Base-by-base conservation (phyloP, 2,888 invertebrate genomes). In the Drosophila siamana region DNA sequence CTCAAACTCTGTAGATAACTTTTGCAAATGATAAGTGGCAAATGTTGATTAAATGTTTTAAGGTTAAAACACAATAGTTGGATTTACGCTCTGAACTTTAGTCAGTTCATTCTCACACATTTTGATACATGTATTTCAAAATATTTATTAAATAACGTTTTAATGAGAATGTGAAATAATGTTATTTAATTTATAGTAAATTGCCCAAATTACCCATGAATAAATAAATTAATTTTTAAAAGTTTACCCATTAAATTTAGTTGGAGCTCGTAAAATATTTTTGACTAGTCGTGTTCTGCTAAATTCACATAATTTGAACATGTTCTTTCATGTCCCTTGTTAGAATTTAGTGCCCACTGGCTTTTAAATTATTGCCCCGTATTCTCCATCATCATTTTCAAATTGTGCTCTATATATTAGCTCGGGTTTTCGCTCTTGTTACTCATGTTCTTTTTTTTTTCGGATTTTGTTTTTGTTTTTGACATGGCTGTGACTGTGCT, bases 401-500 rank as follows among this genome's bases (percentile, higher is more conserved):
- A 38, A 43, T 26, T 50, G 48, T 69, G 59, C 52, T 38, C 65
- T 56, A 33, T 16, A 15, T 43, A 44, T 59, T 56, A 36, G 19
- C 9, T 28, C 54, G 15, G 11, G 54, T 30, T 33, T 15, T 52
- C 16, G 24, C 36, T 43, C 62, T 43, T 60, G 63, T 51, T 60
- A n/a, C 15, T 26, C 67, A 33, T 62, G 46, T 64, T 62, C 3
- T 3, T 19, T 19, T 1, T 19, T 19, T 19, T 19, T n/a, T n/a
- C n/a, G n/a, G n/a, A n/a, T n/a, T n/a, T 65, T 59, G 33, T 11
- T 0, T 33, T 11, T 33, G 11, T 33, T 33, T 33, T 33, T 33
- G 33, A 30, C 30, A 30, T 30, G n/a, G 30, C 30, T 30, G 30
- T 41, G 26, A 56, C 64, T 44, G 43, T 41, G 44, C 60, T 55